phyloP scores from a whole-genome alignment of 2,113 vertebrate genomes.

The Gnathonemus longibarbis region DNA sequence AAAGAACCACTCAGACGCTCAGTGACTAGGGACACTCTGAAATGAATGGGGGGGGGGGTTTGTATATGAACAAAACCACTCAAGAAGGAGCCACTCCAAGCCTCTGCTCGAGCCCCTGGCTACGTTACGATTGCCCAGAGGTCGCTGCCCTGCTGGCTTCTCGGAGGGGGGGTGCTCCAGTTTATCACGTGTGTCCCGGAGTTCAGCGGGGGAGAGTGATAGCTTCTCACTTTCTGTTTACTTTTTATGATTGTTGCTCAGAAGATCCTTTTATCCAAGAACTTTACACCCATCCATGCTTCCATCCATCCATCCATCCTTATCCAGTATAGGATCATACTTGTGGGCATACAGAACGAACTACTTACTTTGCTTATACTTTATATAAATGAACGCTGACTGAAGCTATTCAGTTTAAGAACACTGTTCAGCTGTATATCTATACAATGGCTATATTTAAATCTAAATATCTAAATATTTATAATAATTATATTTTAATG shows the following conservation, averaged over 20 bases:
- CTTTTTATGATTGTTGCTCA: background rate
- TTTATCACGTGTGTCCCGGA: background rate
- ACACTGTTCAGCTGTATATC: background rate
- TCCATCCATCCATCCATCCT: background rate
- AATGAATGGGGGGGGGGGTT: constrained; percentile 28
- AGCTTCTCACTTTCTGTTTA: background rate
- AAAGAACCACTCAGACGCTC: constrained; percentile 50
- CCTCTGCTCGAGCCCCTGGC: background rate
- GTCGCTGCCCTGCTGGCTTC: background rate
- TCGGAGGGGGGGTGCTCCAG: background rate
- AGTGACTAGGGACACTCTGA: constrained; percentile 39
- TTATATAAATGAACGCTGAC: background rate
- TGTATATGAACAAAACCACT: background rate
- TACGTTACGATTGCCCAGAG: background rate
- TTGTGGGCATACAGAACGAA: background rate
- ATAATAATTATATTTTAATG: background rate
- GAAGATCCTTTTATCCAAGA: background rate
- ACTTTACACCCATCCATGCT: background rate
- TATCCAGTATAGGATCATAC: background rate
- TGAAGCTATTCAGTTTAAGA: background rate
- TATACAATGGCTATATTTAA: background rate
- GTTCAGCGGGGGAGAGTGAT: background rate
- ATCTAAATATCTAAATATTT: background rate
- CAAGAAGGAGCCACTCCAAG: background rate
- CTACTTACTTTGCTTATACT: background rate